These are phyloP conservation scores for Cavia aperea DNA, from an alignment of 2,113 vertebrate species.

Conservation along the genomic window DNA sequence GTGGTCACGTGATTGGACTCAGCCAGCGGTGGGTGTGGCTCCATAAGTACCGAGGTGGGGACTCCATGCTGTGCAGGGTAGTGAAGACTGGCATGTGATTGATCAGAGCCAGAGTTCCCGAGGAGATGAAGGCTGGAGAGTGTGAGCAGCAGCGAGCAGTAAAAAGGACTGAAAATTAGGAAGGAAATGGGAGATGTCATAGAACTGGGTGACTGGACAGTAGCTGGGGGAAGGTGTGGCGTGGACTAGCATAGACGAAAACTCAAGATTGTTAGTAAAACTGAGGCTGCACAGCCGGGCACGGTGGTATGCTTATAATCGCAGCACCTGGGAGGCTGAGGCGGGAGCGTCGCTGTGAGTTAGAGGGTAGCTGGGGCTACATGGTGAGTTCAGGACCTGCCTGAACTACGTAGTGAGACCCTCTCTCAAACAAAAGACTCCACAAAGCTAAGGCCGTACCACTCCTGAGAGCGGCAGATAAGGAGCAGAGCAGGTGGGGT, in stretches of 20 bases:
- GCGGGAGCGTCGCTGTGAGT: not conserved
- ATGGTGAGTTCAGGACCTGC: too few relatives aligned
- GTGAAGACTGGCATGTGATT: not conserved
- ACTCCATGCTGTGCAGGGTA: not conserved
- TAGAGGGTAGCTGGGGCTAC: not conserved
- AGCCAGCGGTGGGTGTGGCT: not conserved
- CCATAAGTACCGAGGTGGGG: not conserved
- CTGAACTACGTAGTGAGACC: not conserved
- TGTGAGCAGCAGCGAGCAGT: not conserved
- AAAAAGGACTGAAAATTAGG: not conserved
- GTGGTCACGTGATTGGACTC: not conserved
- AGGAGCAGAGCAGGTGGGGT: not conserved
- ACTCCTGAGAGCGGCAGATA: not conserved
- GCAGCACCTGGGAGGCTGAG: not conserved
- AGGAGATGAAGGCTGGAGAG: not conserved
- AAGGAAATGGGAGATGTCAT: not conserved
- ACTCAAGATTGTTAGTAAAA: not conserved
- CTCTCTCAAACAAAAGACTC: too few relatives aligned
- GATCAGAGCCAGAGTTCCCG: not conserved
- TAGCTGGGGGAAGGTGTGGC: not conserved
- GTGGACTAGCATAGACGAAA: not conserved
- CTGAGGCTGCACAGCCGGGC: not conserved
- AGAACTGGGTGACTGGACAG: not conserved
- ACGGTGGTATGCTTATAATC: not conserved
- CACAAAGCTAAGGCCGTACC: not conserved